Evolutionary conservation across 2,113 vertebrate species (phyloP).

Genomic region (Urocitellus parryii): DNA sequence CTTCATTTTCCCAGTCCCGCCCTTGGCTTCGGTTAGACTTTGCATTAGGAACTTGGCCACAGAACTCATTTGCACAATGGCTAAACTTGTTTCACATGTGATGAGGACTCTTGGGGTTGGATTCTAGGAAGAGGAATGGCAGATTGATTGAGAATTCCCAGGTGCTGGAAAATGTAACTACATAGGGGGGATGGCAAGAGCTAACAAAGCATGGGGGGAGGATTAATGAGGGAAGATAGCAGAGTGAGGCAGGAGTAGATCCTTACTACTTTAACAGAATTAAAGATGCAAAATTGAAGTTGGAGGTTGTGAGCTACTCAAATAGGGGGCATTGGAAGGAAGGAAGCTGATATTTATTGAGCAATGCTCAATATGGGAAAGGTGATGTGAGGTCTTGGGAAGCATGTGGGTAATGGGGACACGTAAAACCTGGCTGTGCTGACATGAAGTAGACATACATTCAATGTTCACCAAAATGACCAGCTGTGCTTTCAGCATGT

Average conservation of each 20-base stretch:
- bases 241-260: neutral
- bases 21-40: constrained; percentile 72
- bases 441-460: neutral
- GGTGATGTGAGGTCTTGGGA: neutral
- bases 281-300: neutral
- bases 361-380: neutral
- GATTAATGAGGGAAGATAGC: neutral
- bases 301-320: neutral
- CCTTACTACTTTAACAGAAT: neutral
- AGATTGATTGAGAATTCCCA: constrained; percentile 60
- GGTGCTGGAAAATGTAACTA: constrained; percentile 51
- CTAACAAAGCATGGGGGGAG: neutral
- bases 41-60: constrained; percentile 64
- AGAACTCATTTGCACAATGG: constrained; percentile 59
- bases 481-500: neutral
- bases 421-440: neutral
- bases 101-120: constrained; percentile 41
- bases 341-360: neutral
- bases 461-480: neutral
- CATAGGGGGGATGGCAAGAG: neutral
- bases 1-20: constrained; percentile 70
- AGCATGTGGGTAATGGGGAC: neutral
- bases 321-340: neutral
- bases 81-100: constrained; percentile 71
- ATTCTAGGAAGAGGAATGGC: constrained; percentile 74